A percentile compares a stretch with the other conserved stretches of the same genome.
Evolutionary conservation across 2,888 invertebrate species (phyloP).

Genomic region (Folsomia manolachei): DNA sequence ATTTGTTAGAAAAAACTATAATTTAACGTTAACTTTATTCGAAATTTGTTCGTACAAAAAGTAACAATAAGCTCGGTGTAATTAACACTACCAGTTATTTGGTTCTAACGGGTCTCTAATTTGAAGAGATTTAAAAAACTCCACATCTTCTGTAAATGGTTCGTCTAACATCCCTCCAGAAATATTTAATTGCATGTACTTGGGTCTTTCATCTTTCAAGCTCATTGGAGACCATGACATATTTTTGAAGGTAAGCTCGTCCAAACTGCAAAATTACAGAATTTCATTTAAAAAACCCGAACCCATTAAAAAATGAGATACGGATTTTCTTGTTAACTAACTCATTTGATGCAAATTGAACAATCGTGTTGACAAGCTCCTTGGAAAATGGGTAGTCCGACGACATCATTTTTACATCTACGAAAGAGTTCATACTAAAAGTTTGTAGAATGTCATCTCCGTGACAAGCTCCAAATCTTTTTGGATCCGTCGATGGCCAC

Average conservation of each 20-base stretch:
- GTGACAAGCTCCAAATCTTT: slow-evolving; percentile 40
- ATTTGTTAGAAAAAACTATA: too few relatives aligned
- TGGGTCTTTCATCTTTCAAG: background rate
- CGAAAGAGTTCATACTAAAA: slow-evolving; percentile 16
- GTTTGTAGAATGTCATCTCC: slow-evolving; percentile 29
- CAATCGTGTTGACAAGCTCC: slow-evolving; percentile 27
- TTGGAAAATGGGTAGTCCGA: slow-evolving; percentile 40
- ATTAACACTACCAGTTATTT: slow-evolving; percentile 26
- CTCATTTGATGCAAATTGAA: slow-evolving; percentile 31
- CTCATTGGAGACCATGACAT: slow-evolving; percentile 32
- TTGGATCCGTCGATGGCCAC: slow-evolving; percentile 21
- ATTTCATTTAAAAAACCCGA: slow-evolving; percentile 3
- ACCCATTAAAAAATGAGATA: background rate
- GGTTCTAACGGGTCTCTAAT: background rate
- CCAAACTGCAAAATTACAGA: slow-evolving; percentile 22
- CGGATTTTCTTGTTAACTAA: slow-evolving; percentile 7
- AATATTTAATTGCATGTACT: slow-evolving; percentile 26
- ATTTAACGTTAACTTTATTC: too few relatives aligned
- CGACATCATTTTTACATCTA: slow-evolving; percentile 31
- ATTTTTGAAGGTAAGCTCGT: slow-evolving; percentile 24
- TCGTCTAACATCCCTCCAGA: slow-evolving; percentile 31
- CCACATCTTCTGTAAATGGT: slow-evolving; percentile 13
- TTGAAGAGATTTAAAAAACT: slow-evolving; percentile 2
- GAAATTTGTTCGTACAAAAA: too few relatives aligned
- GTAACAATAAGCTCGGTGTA: too few relatives aligned